phyloP scores from a whole-genome alignment of 2,888 invertebrate genomes.

The Drosophila aldrichi region DNA sequence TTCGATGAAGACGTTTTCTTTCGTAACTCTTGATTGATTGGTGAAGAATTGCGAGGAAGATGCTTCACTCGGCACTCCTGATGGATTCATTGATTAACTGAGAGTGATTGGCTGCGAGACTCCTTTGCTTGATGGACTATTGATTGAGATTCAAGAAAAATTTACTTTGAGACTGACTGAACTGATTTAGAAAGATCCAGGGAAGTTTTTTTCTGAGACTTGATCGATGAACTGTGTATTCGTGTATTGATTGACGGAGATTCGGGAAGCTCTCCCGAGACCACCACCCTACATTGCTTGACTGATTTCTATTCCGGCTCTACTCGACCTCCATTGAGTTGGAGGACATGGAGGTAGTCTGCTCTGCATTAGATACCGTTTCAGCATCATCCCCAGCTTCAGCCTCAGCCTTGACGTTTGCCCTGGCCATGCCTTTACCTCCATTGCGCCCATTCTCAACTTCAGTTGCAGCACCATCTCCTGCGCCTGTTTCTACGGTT shows the following conservation, averaged over 20 bases:
- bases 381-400: not conserved
- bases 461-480: not conserved
- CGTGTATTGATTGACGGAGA: not conserved
- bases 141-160: constrained; percentile 3
- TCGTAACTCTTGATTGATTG: constrained; percentile 1
- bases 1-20: not conserved
- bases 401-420: too few relatives aligned
- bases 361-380: not conserved
- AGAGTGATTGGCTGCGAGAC: not conserved
- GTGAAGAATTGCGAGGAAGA: not conserved
- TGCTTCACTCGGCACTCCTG: not conserved
- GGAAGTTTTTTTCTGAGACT: not conserved
- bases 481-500: not conserved
- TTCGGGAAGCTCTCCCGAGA: not conserved
- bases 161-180: not conserved
- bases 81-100: not conserved
- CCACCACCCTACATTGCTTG: not conserved
- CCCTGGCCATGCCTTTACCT: not conserved
- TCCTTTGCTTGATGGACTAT: too few relatives aligned
- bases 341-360: not conserved
- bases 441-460: not conserved
- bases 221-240: not conserved
- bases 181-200: not conserved
- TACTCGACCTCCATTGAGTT: not conserved
- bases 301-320: too few relatives aligned